Base-by-base conservation (phyloP, 2,113 vertebrate species). In the Romanogobio albipinnatus region DNA sequence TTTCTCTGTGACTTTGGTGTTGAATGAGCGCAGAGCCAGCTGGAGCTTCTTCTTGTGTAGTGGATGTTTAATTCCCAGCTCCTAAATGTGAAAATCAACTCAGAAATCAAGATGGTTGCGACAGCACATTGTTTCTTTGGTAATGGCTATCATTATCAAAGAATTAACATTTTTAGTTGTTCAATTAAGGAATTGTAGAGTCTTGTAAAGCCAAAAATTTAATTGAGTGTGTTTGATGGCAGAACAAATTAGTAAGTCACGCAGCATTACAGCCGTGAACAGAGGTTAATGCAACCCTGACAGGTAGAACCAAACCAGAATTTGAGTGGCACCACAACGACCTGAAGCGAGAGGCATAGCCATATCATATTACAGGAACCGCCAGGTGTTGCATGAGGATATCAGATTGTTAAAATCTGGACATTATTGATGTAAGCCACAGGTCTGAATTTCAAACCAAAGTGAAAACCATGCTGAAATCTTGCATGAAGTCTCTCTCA, bases 41-140 rank as follows among this genome's bases (percentile, higher is more conserved):
- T 97, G 95, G 39, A 99, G 93, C 90, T 99, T 99, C 92, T 99
- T 99, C 91, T 95, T 96, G 90, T 99, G 98, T 75, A 99, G 95
- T 0, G 96, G 96, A 36, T 99, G 96, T 91, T 99, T 99, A 85
- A 99, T 95, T 24, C 96, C 96, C 86, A 99, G 93, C 87, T 99
- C 97, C 98, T 99, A 91, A 73, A 92, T 14, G 70, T 49, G 56
- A 33, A 59, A 74, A 45, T 43, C 26, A 78, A 58, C 14, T 36
- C 11, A 75, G 8, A 59, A 19, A 26, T 47, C n/a, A 70, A 68
- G 22, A 78, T 29, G 24, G 24, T 53, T 73, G 22, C 11, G 7
- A 49, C 22, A 43, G 33, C 36, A 70, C 43, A 22, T 43, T 70
- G 26, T 22, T 70, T 22, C 9, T 11, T 70, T 70, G 9, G 2